These are phyloP conservation scores for Watsonalla cultraria DNA, from an alignment of 2,888 invertebrate species.

Conservation along the genomic window DNA sequence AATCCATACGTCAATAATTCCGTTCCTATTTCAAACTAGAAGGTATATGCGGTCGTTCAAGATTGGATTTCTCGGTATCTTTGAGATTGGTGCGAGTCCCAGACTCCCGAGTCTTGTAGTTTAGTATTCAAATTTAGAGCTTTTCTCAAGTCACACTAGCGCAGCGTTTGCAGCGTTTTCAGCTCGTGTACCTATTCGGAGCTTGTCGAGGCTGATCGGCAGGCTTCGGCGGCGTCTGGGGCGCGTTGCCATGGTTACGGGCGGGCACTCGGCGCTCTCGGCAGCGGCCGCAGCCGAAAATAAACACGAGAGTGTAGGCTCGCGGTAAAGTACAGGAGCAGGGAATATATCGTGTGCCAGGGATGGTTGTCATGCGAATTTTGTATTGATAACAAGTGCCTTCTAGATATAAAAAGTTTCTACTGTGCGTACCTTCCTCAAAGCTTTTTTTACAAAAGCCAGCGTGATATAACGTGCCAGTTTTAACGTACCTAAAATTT, in stretches of 20 bases:
- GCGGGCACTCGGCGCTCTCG: conserved; percentile 52
- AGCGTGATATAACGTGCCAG: too few relatives aligned
- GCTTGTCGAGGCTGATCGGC: conserved; percentile 38
- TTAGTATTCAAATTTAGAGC: conserved; percentile 19
- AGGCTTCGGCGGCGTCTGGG: conserved; percentile 57
- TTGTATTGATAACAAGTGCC: conserved; percentile 11
- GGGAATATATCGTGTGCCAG: conserved; percentile 17
- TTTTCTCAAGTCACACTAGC: conserved; percentile 9
- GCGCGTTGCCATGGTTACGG: conserved; percentile 64
- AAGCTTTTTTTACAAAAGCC: too few relatives aligned
- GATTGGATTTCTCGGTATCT: too few relatives aligned
- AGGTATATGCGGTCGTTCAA: too few relatives aligned
- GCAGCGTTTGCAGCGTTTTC: conserved; percentile 16
- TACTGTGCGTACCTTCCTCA: too few relatives aligned
- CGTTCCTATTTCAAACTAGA: too few relatives aligned
- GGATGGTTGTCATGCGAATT: conserved; percentile 20
- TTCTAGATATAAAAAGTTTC: too few relatives aligned
- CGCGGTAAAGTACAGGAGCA: conserved; percentile 33
- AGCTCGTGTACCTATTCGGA: conserved; percentile 28
- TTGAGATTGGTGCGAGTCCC: too few relatives aligned
- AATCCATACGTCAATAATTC: too few relatives aligned
- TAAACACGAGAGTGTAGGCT: conserved; percentile 58
- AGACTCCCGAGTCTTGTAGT: too few relatives aligned
- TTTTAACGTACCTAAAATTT: too few relatives aligned
- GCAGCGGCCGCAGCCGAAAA: conserved; percentile 62